Base-by-base conservation (phyloP, 2,797 vertebrate genomes). In the Mus caroli region DNA sequence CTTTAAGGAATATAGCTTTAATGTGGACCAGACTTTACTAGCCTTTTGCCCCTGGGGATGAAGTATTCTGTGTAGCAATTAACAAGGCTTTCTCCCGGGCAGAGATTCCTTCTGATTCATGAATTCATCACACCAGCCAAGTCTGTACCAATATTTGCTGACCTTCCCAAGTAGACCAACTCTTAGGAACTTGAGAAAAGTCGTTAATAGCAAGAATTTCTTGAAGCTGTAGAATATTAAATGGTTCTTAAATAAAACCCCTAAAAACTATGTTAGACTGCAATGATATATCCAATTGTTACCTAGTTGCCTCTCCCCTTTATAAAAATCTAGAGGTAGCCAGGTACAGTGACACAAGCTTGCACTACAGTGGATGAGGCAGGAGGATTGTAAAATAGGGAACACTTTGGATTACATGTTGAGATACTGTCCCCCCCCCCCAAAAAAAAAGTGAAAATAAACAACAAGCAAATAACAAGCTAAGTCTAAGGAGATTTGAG, bases 211-310 rank as follows among this genome's bases (percentile, higher is more conserved):
- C 73, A 67, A 92, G 24, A 88, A 50, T 67, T 8, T 54, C 73
- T 78, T 80, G 22, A 92, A 95, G 71, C 31, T 64, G 3, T 13
- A 52, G 56, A 76, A n/a, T 24, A 46, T 85, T 56, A 17, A 83
- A 89, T 56, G 52, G 7, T 80, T 94, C 69, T 88, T 62, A 95
- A 88, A 96, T 40, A 83, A 43, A 89, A 60, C 52, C 56, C 40
- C 46, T 56, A 50, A 0, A 40, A 2, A 89, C 5, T 31, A 3
- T 34, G 17, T 77, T 69, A 52, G 60, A 80, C 78, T 34, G 80
- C 20, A 84, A 82, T 40, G 20, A 56, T 19, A 75, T 8, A 52
- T 20, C 37, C 24, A 52, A 13, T 79, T 78, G 26, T 22, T 73
- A 17, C 7, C 37, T 50, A 4, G 46, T 56, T 58, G 28, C 11